These are phyloP conservation scores for Physella acuta DNA, from an alignment of 1,140 invertebrate species.

Conservation along the genomic window DNA sequence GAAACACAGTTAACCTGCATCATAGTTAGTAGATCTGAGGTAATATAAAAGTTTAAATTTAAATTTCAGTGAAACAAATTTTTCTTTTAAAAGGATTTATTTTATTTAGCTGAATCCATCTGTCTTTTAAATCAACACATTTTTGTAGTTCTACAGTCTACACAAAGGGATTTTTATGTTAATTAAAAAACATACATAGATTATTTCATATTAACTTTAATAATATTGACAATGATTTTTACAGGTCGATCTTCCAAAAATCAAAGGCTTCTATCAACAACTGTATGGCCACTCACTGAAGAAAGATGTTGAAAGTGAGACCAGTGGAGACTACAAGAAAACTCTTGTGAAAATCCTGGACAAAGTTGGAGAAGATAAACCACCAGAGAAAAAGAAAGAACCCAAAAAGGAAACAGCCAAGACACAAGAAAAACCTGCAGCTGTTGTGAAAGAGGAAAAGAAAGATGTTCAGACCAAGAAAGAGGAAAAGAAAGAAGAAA, in stretches of 20 bases:
- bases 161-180: too few species aligned
- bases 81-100: too few species aligned
- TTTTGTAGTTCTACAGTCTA: too few species aligned
- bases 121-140: neutral
- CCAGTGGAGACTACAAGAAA: constrained; percentile 50
- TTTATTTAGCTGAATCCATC: too few species aligned
- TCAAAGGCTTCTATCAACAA: constrained; percentile 49
- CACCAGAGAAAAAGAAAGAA: neutral
- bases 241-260: constrained; percentile 54
- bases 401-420: neutral
- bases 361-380: constrained; percentile 26
- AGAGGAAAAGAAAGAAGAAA: neutral
- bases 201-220: too few species aligned
- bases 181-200: too few species aligned
- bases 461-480: neutral
- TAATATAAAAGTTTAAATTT: too few species aligned
- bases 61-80: too few species aligned
- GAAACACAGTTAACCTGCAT: constrained; percentile 86
- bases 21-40: constrained; percentile 82
- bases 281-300: constrained; percentile 44
- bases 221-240: too few species aligned
- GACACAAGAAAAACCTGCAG: neutral
- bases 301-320: constrained; percentile 46
- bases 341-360: constrained; percentile 49
- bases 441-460: neutral